phyloP scores from a whole-genome alignment of 2,797 vertebrate species.

The Hylomyscus alleni region DNA sequence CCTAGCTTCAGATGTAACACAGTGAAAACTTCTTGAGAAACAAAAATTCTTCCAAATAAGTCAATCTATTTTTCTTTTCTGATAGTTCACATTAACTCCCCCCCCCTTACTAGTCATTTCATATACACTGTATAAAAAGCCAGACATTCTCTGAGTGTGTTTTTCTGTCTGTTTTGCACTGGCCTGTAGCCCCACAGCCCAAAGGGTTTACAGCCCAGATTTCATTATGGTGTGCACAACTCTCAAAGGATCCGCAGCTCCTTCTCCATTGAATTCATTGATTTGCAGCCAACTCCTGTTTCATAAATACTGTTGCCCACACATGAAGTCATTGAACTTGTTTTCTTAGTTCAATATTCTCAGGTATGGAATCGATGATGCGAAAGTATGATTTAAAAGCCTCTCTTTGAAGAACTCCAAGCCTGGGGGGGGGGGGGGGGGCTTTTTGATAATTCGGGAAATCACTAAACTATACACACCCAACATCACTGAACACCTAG shows the following conservation, averaged over 20 bases:
- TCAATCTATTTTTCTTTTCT: background rate
- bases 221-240: background rate
- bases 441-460: too few relatives aligned
- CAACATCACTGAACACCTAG: too few relatives aligned
- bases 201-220: background rate
- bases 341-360: background rate
- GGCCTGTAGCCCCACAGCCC: background rate
- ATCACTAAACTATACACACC: background rate
- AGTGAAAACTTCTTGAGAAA: background rate
- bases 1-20: background rate
- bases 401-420: background rate
- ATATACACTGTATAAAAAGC: too few relatives aligned
- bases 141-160: background rate
- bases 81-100: background rate
- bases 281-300: background rate
- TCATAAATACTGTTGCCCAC: background rate
- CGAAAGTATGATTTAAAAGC: background rate
- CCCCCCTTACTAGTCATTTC: background rate
- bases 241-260: accelerated
- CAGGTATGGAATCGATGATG: background rate
- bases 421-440: background rate
- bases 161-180: background rate
- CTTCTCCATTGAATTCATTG: background rate
- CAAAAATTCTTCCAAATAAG: background rate
- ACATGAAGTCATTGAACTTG: background rate